Percentiles rank a stretch among this genome's conserved stretches.
phyloP scores from a whole-genome alignment of 1,140 invertebrate genomes.

The Pectinophora gossypiella region DNA sequence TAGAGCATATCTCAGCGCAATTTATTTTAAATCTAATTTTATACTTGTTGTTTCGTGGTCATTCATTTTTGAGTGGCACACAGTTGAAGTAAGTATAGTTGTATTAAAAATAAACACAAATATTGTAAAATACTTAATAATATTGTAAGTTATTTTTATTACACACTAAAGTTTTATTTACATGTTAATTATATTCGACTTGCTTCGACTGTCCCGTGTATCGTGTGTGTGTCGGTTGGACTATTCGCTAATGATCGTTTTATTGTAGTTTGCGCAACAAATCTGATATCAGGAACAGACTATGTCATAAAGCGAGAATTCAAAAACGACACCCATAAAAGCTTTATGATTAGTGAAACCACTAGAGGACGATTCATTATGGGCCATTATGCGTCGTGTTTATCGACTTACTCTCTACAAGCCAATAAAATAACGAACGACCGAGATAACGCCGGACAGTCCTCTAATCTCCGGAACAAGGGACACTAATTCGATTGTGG shows the following conservation, averaged over 20 bases:
- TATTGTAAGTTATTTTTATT: not conserved
- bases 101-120: too few species aligned
- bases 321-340: slow-evolving; percentile 66
- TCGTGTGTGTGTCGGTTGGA: too few species aligned
- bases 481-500: slow-evolving; percentile 75
- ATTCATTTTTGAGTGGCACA: too few species aligned
- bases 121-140: too few species aligned
- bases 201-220: not conserved
- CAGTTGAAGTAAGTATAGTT: too few species aligned
- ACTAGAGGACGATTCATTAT: slow-evolving; percentile 65
- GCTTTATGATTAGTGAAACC: slow-evolving; percentile 41
- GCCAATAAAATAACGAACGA: slow-evolving; percentile 75
- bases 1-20: slow-evolving; percentile 41
- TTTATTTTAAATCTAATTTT: not conserved
- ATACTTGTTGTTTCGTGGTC: too few species aligned
- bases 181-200: not conserved
- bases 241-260: slow-evolving; percentile 20
- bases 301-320: slow-evolving; percentile 50
- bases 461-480: slow-evolving; percentile 73
- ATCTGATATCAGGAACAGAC: slow-evolving; percentile 26
- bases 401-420: slow-evolving; percentile 71
- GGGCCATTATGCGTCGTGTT: slow-evolving; percentile 72
- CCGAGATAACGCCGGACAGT: slow-evolving; percentile 70
- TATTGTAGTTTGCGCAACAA: slow-evolving; percentile 36
- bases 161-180: not conserved